Conservation (phyloP, 92 coral and sea anemone species). For the Parazoanthus darwini region DNA sequence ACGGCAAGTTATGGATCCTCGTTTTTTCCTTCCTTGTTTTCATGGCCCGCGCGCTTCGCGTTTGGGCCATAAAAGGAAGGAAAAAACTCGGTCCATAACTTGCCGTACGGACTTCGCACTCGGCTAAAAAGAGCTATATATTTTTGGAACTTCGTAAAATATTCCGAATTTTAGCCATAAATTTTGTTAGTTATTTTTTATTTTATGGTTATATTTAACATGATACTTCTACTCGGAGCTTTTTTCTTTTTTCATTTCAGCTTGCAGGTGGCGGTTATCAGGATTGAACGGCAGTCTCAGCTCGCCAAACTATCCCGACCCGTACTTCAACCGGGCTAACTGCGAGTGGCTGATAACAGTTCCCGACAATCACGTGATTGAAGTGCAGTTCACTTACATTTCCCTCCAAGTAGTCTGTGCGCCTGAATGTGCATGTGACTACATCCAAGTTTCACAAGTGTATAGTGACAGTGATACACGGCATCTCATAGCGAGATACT, state of each 20-base stretch:
- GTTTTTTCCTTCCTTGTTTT: no score
- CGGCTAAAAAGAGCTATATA: no score
- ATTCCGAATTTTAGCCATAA: neutral
- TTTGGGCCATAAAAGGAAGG: no score
- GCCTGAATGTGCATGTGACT: neutral
- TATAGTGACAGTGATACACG: neutral
- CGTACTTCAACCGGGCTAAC: neutral
- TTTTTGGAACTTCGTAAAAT: no score
- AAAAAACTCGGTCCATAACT: no score
- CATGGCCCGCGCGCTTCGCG: no score
- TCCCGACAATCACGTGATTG: conserved; percentile 20
- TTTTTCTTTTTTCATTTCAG: neutral
- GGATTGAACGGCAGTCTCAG: conserved; percentile 1
- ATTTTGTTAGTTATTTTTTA: neutral
- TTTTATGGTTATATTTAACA: no score
- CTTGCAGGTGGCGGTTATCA: conserved; percentile 31
- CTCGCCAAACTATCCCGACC: neutral
- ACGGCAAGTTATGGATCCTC: no score
- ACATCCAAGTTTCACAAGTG: conserved; percentile 3
- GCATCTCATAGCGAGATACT: neutral
- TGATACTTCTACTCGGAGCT: no score
- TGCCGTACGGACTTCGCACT: no score
- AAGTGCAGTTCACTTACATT: neutral
- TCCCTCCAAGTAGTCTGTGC: neutral
- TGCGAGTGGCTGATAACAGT: conserved; percentile 27